Conservation (phyloP, 2,113 vertebrate genomes). For the Miniopterus natalensis region DNA sequence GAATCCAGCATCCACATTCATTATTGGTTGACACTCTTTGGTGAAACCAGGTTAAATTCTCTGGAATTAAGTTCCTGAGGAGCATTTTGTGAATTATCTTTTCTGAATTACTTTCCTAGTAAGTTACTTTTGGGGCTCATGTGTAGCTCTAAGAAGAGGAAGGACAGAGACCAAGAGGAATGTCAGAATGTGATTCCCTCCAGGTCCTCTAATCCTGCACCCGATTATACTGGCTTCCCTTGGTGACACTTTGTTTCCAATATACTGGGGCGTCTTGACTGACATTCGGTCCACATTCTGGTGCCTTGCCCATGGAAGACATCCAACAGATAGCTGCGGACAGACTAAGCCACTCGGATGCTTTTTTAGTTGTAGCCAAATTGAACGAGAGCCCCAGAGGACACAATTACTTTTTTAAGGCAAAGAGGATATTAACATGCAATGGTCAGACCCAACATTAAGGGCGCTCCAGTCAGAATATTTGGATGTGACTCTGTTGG, state of each 20-base stretch:
- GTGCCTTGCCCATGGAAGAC: not conserved
- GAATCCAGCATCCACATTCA: not conserved
- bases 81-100: not conserved
- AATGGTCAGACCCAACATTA: not conserved
- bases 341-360: not conserved
- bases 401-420: not conserved
- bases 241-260: not conserved
- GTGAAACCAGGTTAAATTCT: constrained; percentile 9
- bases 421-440: not conserved
- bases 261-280: not conserved
- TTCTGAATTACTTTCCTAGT: constrained; percentile 22
- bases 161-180: not conserved
- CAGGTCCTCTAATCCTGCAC: not conserved
- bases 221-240: not conserved
- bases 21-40: not conserved
- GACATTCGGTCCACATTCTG: not conserved
- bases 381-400: not conserved
- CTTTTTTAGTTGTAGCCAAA: not conserved
- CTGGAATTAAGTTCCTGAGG: not conserved
- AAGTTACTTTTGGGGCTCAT: not conserved
- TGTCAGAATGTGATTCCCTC: not conserved
- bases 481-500: constrained; percentile 35
- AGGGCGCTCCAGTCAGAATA: not conserved
- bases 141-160: not conserved
- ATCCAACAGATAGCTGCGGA: not conserved